Percentiles rank a stretch among this genome's conserved stretches.
Evolutionary conservation across 2,113 vertebrate genomes (phyloP).

Genomic region (Saguinus imperator): DNA sequence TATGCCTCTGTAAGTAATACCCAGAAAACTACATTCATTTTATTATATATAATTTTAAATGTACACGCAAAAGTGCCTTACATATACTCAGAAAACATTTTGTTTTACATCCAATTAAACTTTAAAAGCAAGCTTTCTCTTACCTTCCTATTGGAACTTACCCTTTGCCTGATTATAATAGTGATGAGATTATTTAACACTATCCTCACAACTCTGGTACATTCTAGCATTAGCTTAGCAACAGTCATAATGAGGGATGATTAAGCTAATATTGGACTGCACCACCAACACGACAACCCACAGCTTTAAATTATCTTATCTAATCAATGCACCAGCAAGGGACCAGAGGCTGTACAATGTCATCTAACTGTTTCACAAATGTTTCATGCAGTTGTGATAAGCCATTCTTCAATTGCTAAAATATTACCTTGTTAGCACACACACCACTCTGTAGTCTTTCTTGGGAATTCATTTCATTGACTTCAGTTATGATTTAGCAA

Average conservation of each 20-base stretch:
- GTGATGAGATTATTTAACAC: constrained; percentile 6
- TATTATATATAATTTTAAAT: not conserved
- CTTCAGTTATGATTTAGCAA: constrained; percentile 52
- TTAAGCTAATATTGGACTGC: constrained; percentile 38
- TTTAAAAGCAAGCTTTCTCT: not conserved
- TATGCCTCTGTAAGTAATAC: not conserved
- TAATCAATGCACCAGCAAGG: constrained; percentile 19
- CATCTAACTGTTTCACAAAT: not conserved
- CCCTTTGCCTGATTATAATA: not conserved
- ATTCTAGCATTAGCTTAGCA: not conserved
- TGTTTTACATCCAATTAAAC: not conserved
- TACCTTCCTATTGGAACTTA: not conserved
- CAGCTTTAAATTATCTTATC: constrained; percentile 10
- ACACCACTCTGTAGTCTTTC: not conserved
- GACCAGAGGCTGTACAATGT: not conserved
- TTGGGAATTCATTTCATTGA: constrained; percentile 47
- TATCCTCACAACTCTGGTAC: not conserved
- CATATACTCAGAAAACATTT: not conserved
- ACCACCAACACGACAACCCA: not conserved
- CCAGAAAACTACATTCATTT: not conserved
- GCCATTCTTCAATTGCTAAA: constrained; percentile 32
- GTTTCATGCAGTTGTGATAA: constrained; percentile 44
- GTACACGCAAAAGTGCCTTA: not conserved
- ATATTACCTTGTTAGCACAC: constrained; percentile 21
- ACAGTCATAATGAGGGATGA: constrained; percentile 8